Conservation (phyloP, 2,888 invertebrate genomes). For the Diloba caeruleocephala region DNA sequence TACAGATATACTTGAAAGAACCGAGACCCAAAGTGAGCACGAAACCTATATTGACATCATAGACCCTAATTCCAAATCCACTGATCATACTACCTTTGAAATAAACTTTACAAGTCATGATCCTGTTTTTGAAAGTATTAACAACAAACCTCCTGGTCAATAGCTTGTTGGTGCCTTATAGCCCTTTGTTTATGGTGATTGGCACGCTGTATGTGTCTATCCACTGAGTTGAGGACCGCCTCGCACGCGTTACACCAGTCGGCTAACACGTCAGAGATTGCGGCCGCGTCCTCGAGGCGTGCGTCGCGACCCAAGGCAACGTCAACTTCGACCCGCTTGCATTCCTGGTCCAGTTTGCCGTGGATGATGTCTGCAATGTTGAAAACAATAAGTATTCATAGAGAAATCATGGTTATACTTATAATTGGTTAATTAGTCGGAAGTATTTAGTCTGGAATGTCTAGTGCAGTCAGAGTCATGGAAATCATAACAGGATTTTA, state of each 20-base stretch:
- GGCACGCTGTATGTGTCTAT: conserved; percentile 96
- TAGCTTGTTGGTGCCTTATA: conserved; percentile 93
- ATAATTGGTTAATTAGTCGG: no score
- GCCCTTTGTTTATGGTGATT: conserved; percentile 95
- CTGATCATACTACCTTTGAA: no score
- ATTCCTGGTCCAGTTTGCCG: conserved; percentile 98
- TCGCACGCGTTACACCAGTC: conserved; percentile 97
- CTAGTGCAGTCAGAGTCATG: no score
- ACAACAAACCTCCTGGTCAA: conserved; percentile 95
- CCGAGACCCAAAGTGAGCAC: no score
- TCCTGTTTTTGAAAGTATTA: no score
- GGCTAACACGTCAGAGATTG: conserved; percentile 94
- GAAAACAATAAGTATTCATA: neutral
- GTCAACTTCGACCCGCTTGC: conserved; percentile 97
- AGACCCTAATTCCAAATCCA: no score
- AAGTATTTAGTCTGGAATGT: no score
- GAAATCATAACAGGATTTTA: no score
- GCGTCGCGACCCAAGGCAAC: conserved; percentile 98
- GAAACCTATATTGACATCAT: no score
- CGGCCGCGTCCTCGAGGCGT: conserved; percentile 93
- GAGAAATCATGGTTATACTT: no score
- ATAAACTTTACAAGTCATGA: no score
- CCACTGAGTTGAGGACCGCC: conserved; percentile 95
- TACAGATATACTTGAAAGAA: no score
- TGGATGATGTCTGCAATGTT: conserved; percentile 94